These are phyloP conservation scores for Clavelina lepadiformis DNA, from an alignment of 23 tunicate genomes.

Conservation along the genomic window DNA sequence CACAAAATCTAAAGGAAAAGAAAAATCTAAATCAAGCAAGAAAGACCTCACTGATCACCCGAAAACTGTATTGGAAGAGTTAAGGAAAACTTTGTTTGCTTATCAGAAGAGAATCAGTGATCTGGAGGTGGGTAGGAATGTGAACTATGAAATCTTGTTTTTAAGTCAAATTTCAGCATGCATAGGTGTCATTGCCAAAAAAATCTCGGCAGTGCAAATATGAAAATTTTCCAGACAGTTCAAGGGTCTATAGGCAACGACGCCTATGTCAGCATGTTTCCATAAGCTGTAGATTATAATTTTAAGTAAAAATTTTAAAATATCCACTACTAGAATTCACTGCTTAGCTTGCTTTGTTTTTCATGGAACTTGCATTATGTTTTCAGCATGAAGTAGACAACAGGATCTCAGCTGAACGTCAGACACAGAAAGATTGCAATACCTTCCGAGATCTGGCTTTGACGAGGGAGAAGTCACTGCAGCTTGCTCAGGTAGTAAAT, in stretches of 20 bases:
- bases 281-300: no score
- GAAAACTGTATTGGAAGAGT: constrained; percentile 39
- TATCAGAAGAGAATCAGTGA: constrained; percentile 52
- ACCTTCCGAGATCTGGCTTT: constrained; percentile 82
- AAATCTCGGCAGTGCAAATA: no score
- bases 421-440: constrained; percentile 65
- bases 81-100: constrained; percentile 45
- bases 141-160: no score
- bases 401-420: constrained; percentile 18
- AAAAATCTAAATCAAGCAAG: neutral
- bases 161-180: no score
- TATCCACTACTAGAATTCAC: no score
- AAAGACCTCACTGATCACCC: constrained; percentile 7
- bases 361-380: neutral
- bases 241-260: no score
- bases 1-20: no score
- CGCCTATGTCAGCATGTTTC: no score
- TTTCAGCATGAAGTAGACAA: constrained; percentile 20
- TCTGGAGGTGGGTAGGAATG: constrained; percentile 17
- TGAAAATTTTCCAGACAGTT: no score
- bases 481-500: constrained; percentile 41
- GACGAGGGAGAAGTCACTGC: constrained; percentile 57
- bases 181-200: no score
- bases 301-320: no score
- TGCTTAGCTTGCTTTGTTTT: no score